These are phyloP conservation scores for Pseudomyrmex flavicornis DNA, from an alignment of 1,140 invertebrate genomes.

Conservation along the genomic window DNA sequence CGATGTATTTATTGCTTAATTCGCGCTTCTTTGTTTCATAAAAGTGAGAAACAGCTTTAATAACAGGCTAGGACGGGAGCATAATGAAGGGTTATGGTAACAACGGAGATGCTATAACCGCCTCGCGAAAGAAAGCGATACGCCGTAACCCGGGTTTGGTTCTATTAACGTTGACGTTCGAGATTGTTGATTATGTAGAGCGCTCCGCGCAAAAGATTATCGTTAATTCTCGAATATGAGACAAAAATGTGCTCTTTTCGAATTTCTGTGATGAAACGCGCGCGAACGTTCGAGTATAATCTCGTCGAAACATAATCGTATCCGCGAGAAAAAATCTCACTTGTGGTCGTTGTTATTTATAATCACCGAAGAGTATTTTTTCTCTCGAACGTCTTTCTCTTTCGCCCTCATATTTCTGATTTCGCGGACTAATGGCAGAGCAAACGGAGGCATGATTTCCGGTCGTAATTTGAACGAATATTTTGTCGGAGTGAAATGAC, in stretches of 20 bases:
- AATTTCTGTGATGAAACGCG: neutral
- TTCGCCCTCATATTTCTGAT: neutral
- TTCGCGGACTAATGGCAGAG: conserved; percentile 7
- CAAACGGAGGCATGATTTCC: conserved; percentile 67
- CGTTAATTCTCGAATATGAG: conserved; percentile 22
- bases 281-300: neutral
- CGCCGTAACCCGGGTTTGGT: conserved; percentile 68
- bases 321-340: neutral
- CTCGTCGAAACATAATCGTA: neutral
- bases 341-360: conserved; percentile 1
- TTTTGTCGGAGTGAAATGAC: conserved; percentile 62
- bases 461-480: conserved; percentile 74
- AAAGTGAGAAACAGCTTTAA: conserved; percentile 85
- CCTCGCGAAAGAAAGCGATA: conserved; percentile 65
- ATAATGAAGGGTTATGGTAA: conserved; percentile 74
- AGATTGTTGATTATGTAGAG: conserved; percentile 53
- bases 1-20: conserved; percentile 82
- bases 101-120: conserved; percentile 57
- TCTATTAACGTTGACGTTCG: conserved; percentile 59
- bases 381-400: neutral
- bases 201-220: conserved; percentile 21
- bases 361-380: neutral
- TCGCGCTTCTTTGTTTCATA: conserved; percentile 84
- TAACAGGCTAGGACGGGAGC: conserved; percentile 77
- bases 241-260: neutral